These are phyloP conservation scores for Ctenomys sociabilis DNA, from an alignment of 2,113 vertebrate species.

Conservation along the genomic window DNA sequence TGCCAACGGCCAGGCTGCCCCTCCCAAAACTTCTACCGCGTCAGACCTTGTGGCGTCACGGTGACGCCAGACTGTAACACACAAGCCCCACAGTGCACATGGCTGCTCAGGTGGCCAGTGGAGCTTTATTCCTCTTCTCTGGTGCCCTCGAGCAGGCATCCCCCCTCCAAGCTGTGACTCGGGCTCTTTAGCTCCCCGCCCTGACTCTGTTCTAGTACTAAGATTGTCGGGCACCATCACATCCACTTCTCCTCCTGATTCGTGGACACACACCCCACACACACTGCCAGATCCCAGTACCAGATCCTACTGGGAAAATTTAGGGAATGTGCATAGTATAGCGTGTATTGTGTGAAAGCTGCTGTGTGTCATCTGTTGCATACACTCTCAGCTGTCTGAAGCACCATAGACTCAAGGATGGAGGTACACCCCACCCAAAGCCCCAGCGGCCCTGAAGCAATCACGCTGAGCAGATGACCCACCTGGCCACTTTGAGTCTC, in stretches of 20 bases:
- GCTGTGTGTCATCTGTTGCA: fast-evolving
- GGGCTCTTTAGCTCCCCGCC: not conserved
- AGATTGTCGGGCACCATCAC: fast-evolving
- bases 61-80: fast-evolving
- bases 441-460: not conserved
- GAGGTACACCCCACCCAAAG: not conserved
- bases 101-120: fast-evolving
- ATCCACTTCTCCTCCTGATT: fast-evolving
- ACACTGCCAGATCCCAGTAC: too few species aligned
- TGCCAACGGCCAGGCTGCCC: fast-evolving
- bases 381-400: not conserved
- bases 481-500: fast-evolving
- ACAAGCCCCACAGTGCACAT: fast-evolving
- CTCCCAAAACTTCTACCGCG: fast-evolving
- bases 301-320: not conserved
- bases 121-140: not conserved
- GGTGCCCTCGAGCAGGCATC: not conserved
- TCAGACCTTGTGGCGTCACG: fast-evolving
- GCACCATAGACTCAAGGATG: fast-evolving
- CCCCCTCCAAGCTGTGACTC: not conserved
- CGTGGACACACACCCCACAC: too few species aligned
- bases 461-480: fast-evolving
- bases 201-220: fast-evolving
- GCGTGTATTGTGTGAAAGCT: not conserved
- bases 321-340: not conserved